Evolutionary conservation across 64 coral and sea anemone species (phyloP).

Genomic region (Stylophora pistillata): DNA sequence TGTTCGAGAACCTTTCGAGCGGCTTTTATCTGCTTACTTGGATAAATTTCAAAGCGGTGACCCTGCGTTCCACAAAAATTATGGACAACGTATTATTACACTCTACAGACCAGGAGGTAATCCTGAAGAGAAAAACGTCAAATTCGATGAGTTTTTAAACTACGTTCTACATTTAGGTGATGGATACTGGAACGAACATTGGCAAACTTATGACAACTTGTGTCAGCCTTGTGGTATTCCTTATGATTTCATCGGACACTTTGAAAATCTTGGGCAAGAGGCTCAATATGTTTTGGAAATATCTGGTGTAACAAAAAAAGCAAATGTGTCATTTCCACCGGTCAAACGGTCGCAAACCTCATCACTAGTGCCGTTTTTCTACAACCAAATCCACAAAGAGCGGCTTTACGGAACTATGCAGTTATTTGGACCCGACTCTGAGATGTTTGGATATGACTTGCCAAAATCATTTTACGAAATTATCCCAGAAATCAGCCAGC

Average conservation of each 20-base stretch:
- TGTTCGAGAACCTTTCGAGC: conserved; percentile 26
- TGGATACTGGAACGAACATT: not conserved
- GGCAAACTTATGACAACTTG: not conserved
- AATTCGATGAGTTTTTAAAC: conserved; percentile 5
- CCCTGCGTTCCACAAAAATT: not conserved
- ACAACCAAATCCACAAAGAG: not conserved
- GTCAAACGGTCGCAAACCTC: not conserved
- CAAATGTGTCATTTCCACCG: not conserved
- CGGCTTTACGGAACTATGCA: not conserved
- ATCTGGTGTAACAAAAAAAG: not conserved
- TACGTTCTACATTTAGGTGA: not conserved
- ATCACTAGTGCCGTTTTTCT: not conserved
- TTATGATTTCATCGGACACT: conserved; percentile 18
- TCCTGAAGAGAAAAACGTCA: not conserved
- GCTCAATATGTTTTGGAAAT: conserved; percentile 12
- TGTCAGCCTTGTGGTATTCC: conserved; percentile 4
- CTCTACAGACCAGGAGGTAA: not conserved
- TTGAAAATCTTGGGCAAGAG: conserved; percentile 15
- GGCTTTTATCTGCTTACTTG: not conserved
- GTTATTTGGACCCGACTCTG: not conserved
- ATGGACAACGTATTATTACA: not conserved
- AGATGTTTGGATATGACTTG: conserved; percentile 17
- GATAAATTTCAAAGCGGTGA: not conserved
- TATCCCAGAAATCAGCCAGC: no score
- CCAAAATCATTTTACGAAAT: not conserved